Conservation (phyloP, 2,797 vertebrate species). For the Sebastes hopkinsi region DNA sequence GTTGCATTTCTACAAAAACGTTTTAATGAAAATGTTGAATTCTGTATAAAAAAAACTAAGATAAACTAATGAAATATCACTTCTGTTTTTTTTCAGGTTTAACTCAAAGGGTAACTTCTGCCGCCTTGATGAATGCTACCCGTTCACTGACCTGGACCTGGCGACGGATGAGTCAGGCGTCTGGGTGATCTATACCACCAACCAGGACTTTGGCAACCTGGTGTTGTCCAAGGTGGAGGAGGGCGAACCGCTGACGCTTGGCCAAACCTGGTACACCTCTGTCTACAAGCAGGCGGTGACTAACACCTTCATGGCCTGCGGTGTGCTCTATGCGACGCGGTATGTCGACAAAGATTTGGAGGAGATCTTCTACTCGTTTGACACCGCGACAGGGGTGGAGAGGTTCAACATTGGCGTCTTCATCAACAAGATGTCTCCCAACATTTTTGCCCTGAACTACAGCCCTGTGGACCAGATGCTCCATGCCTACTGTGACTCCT, state of each 20-base stretch:
- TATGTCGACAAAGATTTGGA: constrained; percentile 60
- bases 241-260: constrained; percentile 6
- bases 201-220: constrained; percentile 74
- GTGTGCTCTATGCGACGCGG: constrained; percentile 79
- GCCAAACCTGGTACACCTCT: constrained; percentile 73
- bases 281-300: constrained; percentile 72
- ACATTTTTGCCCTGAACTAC: constrained; percentile 75
- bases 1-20: background rate
- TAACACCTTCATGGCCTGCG: constrained; percentile 81
- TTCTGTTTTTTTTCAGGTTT: constrained; percentile 31
- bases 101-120: constrained; percentile 80
- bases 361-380: constrained; percentile 82
- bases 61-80: background rate
- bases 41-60: background rate
- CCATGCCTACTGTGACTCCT: constrained; percentile 61
- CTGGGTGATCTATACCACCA: constrained; percentile 78
- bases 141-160: constrained; percentile 78
- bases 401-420: constrained; percentile 68
- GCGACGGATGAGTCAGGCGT: constrained; percentile 79
- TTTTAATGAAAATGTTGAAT: background rate
- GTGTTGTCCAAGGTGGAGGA: constrained; percentile 71
- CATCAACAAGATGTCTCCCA: constrained; percentile 72
- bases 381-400: constrained; percentile 71
- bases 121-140: constrained; percentile 64
- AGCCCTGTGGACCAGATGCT: constrained; percentile 73